Conservation (phyloP, 2,113 vertebrate species). For the Octodon degus region DNA sequence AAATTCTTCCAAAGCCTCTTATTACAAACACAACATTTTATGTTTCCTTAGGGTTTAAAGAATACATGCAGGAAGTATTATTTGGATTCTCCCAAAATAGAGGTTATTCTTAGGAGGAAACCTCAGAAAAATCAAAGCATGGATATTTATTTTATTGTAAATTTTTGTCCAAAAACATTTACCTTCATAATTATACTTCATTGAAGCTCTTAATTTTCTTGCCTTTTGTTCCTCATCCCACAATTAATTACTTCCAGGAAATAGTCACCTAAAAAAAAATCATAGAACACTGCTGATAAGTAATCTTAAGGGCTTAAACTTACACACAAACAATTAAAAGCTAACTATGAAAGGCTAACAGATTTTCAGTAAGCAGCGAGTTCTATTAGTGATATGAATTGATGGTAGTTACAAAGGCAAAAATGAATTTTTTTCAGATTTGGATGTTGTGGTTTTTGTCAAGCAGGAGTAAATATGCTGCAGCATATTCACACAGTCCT, state of each 20-base stretch:
- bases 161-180: not conserved
- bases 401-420: not conserved
- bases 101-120: not conserved
- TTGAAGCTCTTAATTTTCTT: constrained; percentile 19
- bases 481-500: not conserved
- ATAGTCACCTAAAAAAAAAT: constrained; percentile 46
- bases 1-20: not conserved
- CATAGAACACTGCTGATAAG: not conserved
- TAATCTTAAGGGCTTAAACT: not conserved
- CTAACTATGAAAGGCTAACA: not conserved
- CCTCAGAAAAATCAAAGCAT: not conserved
- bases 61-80: constrained; percentile 7
- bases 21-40: not conserved
- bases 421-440: not conserved
- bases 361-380: not conserved
- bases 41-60: not conserved
- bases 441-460: not conserved
- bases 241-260: constrained; percentile 59
- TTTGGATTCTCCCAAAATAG: constrained; percentile 4
- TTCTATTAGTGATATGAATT: not conserved
- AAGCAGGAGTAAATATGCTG: not conserved
- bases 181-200: constrained; percentile 25
- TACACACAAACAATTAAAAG: not conserved
- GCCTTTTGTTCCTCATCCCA: not conserved
- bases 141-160: not conserved